These are phyloP conservation scores for Girardia tigrina DNA, from an alignment of 2,888 invertebrate species.

Conservation along the genomic window DNA sequence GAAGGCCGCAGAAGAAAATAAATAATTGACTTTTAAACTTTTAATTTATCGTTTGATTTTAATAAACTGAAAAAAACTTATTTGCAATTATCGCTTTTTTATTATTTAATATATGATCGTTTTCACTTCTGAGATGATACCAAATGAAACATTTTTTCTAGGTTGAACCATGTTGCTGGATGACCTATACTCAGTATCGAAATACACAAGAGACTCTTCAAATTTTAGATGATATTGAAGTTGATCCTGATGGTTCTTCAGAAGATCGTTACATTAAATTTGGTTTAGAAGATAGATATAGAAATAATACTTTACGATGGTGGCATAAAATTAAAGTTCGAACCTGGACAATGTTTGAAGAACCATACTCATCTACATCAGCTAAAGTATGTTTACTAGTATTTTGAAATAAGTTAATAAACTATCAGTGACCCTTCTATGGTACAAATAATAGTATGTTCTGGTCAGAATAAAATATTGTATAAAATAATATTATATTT, in stretches of 20 bases:
- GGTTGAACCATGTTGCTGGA: conserved; percentile 98
- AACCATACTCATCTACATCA: conserved; percentile 89
- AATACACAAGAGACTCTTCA: conserved; percentile 97
- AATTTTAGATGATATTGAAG: conserved; percentile 83
- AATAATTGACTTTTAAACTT: no score
- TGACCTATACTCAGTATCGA: conserved; percentile 76
- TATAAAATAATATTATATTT: no score
- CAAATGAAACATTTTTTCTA: no score
- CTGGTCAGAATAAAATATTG: no score
- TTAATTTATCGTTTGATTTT: no score
- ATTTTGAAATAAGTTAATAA: not conserved
- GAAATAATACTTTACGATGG: conserved; percentile 50
- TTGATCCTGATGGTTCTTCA: conserved; percentile 86
- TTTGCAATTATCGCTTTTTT: no score
- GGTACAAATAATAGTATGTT: no score
- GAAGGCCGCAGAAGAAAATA: no score
- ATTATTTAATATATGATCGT: no score
- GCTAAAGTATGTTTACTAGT: conserved; percentile 66
- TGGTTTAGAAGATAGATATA: conserved; percentile 55
- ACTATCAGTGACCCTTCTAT: no score
- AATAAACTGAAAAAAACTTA: no score
- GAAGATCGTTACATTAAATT: conserved; percentile 96
- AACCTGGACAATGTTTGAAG: conserved; percentile 96
- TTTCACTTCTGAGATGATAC: no score
- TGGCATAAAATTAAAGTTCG: conserved; percentile 94